Percentiles rank a stretch among this genome's conserved stretches.
Evolutionary conservation across 2,113 vertebrate species (phyloP).

Genomic region (Upupa epops): DNA sequence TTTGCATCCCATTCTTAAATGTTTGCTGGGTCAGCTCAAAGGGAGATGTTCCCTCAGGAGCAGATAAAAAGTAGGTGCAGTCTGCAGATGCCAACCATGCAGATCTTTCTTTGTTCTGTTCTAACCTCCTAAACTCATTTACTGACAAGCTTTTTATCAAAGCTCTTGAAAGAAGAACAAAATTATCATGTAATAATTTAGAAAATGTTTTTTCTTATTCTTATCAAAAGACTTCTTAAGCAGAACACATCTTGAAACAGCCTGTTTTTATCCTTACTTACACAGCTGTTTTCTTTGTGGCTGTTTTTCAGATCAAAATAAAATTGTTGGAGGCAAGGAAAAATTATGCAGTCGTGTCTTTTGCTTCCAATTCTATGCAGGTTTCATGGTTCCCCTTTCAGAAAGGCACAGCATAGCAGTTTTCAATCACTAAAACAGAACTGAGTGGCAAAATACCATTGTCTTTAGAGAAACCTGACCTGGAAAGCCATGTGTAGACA

Average conservation of each 20-base stretch:
- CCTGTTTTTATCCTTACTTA: background rate
- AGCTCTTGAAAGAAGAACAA: background rate
- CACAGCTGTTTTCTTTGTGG: slow-evolving; percentile 6
- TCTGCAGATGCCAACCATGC: background rate
- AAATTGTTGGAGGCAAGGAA: background rate
- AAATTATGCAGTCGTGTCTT: background rate
- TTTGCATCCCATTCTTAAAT: background rate
- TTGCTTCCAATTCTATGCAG: background rate
- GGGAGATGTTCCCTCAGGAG: background rate
- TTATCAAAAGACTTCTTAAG: background rate
- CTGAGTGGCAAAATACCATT: background rate
- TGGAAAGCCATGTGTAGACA: background rate
- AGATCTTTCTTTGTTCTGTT: background rate
- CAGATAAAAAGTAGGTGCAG: background rate
- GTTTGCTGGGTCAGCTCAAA: background rate
- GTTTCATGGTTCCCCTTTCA: background rate
- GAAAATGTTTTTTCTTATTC: background rate
- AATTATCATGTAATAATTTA: background rate
- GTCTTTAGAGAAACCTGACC: background rate
- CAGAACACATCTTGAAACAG: background rate
- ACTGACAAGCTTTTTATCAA: background rate
- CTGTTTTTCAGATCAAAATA: slow-evolving; percentile 4
- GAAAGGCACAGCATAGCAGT: background rate
- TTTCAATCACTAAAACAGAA: background rate
- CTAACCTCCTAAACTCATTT: background rate